Conservation (phyloP, 2,113 vertebrate genomes). For the Sterrhoptilus dennistouni region DNA sequence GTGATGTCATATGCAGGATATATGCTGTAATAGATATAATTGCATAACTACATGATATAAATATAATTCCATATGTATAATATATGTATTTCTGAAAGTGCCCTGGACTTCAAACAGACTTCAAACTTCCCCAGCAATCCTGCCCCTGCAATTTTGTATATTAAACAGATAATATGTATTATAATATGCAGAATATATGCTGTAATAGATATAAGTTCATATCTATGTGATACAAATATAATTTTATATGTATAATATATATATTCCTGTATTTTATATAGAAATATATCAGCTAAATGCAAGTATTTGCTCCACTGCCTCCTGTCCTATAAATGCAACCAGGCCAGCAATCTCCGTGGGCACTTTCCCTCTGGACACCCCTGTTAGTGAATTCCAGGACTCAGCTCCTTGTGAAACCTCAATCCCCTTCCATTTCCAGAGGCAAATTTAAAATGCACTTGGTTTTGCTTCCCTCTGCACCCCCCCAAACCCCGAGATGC, state of each 20-base stretch:
- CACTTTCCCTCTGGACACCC: neutral
- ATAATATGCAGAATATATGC: no score
- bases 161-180: neutral
- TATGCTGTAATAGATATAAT: no score
- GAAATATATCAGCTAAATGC: neutral
- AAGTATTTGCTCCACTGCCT: neutral
- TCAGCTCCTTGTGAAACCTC: neutral
- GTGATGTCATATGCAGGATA: no score
- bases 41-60: no score
- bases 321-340: neutral
- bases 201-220: neutral
- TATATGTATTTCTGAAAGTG: no score
- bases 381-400: neutral
- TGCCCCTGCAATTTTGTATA: fast-evolving
- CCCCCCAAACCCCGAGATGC: neutral
- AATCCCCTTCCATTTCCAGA: neutral
- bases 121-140: no score
- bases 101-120: no score
- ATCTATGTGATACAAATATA: neutral
- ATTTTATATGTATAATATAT: neutral
- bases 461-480: neutral
- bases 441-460: neutral
- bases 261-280: neutral
- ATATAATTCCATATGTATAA: no score
- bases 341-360: neutral